A percentile compares a stretch with the other conserved stretches of the same genome.
These are phyloP conservation scores for Muntiacus muntjak DNA, from an alignment of 2,113 vertebrate species.

Conservation along the genomic window DNA sequence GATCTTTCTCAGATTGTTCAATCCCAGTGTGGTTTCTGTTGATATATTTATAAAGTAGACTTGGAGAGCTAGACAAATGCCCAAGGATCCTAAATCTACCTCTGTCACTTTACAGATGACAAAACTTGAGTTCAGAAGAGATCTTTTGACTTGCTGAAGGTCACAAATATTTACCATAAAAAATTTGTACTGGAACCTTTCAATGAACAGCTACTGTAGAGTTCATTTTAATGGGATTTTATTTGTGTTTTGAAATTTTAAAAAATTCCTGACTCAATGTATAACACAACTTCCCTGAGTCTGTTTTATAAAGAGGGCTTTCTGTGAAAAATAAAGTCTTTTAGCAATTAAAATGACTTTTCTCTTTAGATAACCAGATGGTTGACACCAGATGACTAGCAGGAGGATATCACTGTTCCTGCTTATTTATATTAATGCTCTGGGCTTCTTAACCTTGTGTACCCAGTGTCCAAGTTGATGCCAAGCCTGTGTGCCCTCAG, in stretches of 20 bases:
- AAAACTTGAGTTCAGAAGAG: not conserved
- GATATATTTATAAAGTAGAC: not conserved
- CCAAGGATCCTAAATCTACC: not conserved
- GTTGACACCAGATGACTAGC: not conserved
- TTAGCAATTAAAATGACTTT: constrained; percentile 35
- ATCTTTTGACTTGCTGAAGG: not conserved
- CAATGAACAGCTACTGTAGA: not conserved
- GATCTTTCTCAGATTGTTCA: not conserved
- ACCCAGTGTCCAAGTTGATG: not conserved
- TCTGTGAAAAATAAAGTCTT: constrained; percentile 1
- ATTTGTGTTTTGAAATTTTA: constrained; percentile 29
- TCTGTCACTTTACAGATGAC: not conserved
- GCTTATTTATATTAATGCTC: constrained; percentile 19
- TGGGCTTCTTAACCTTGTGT: constrained; percentile 23
- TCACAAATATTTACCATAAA: constrained; percentile 5
- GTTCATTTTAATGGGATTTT: constrained; percentile 36
- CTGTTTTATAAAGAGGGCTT: not conserved
- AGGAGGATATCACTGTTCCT: not conserved
- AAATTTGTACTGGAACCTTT: not conserved
- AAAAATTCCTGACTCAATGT: not conserved
- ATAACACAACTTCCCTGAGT: not conserved
- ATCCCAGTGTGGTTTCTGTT: not conserved
- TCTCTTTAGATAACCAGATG: not conserved
- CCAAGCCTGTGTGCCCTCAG: constrained; percentile 3
- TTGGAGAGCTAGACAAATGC: not conserved